Evolutionary conservation across 2,888 invertebrate species (phyloP).

Genomic region (Deilephila porcellus): DNA sequence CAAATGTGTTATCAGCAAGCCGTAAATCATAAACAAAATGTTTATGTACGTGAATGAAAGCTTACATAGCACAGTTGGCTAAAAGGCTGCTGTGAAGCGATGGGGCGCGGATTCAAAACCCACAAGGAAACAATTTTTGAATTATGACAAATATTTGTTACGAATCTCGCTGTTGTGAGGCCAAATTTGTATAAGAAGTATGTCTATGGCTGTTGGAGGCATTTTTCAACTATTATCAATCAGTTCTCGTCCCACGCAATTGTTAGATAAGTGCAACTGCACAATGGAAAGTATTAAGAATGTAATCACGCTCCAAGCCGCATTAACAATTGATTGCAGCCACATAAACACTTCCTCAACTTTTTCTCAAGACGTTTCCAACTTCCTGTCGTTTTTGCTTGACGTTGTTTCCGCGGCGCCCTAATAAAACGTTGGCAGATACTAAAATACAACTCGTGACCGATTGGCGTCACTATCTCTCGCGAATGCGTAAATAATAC

Average conservation of each 20-base stretch:
- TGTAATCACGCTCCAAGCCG: background rate
- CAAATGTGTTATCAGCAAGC: too few relatives aligned
- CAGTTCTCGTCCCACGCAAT: background rate
- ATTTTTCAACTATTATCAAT: background rate
- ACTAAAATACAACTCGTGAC: conserved; percentile 39
- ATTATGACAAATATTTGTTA: too few relatives aligned
- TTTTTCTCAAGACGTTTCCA: background rate
- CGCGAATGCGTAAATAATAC: background rate
- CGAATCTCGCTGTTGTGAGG: too few relatives aligned
- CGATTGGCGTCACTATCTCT: conserved; percentile 29
- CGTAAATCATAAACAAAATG: too few relatives aligned
- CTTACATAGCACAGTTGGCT: too few relatives aligned
- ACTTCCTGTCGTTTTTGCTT: conserved; percentile 22
- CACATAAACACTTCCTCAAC: conserved; percentile 6
- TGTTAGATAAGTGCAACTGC: background rate
- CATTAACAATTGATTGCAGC: background rate
- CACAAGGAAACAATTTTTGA: too few relatives aligned
- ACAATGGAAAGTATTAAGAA: background rate
- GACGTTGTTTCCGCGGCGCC: conserved; percentile 15
- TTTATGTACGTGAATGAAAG: too few relatives aligned
- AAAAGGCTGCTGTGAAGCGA: too few relatives aligned
- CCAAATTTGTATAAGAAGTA: too few relatives aligned
- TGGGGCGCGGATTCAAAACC: too few relatives aligned
- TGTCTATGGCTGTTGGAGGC: too few relatives aligned
- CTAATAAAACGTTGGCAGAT: conserved; percentile 16